phyloP scores from a whole-genome alignment of 2,888 invertebrate species.

The Orchestes rusci region DNA sequence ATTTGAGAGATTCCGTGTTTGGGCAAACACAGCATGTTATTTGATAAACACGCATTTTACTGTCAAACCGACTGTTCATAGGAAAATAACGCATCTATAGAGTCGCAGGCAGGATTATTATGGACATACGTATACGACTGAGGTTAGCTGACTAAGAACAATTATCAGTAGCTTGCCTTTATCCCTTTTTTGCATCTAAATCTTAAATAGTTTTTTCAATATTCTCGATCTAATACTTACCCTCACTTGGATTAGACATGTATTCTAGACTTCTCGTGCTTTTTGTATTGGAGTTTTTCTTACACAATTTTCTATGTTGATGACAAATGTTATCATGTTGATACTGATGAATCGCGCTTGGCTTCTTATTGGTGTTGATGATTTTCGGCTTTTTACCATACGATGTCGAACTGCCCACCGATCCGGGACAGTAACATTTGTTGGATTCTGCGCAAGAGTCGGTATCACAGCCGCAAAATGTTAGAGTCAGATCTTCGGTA shows the following conservation, averaged over 20 bases:
- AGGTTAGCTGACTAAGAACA: too few species aligned
- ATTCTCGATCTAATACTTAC: too few species aligned
- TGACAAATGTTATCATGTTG: constrained; percentile 20
- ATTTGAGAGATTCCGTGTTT: too few species aligned
- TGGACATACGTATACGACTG: too few species aligned
- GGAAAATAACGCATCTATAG: too few species aligned
- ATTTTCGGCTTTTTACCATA: constrained; percentile 32
- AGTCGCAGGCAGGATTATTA: too few species aligned
- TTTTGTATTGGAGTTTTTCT: constrained; percentile 40
- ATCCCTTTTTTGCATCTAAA: too few species aligned
- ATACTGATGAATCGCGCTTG: background rate
- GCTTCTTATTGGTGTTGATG: constrained; percentile 31
- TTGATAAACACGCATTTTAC: too few species aligned
- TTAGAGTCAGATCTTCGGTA: constrained; percentile 44
- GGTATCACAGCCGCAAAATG: constrained; percentile 73
- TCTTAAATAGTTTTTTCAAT: too few species aligned
- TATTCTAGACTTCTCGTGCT: constrained; percentile 49
- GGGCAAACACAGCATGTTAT: too few species aligned
- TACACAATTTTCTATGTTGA: constrained; percentile 38
- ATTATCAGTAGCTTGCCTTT: too few species aligned
- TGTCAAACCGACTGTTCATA: too few species aligned
- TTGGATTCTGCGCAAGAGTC: constrained; percentile 83
- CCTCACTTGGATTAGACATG: constrained; percentile 47
- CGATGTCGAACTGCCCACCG: constrained; percentile 7
- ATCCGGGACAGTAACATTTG: constrained; percentile 72